Base-by-base conservation (phyloP, 2,113 vertebrate species). In the Gambusia holbrooki region DNA sequence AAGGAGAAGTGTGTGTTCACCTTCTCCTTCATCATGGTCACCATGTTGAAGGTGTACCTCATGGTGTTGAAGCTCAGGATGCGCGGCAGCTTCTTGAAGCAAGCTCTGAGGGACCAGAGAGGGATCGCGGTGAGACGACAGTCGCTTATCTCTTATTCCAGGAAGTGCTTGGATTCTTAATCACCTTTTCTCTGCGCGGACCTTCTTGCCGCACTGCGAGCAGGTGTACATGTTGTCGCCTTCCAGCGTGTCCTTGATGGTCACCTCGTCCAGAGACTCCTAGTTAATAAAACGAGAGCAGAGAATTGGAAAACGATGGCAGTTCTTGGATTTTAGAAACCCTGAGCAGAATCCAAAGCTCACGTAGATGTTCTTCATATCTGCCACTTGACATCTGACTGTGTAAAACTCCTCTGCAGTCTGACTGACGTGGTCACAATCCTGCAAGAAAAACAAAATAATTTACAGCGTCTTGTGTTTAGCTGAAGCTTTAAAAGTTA, bases 21-120 rank as follows among this genome's bases (percentile, higher is more conserved):
- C 85, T 99, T 99, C 82, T 99, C 98, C 93, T 99, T 99, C 98
- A 99, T 99, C 98, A 99, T 99, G 25, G 98, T 99, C 87, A 99
- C 98, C 98, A 99, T 99, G 94, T 99, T 99, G 94, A 99, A 99
- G 3, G 98, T 99, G 54, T 99, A 99, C 25, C 98, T 94, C 98
- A 99, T 99, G 77, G 98, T 99, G 95, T 99, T 99, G 91, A 99
- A 99, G 93, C 98, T 99, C 89, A 99, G 93, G 92, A 99, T 99
- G 45, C 96, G 95, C 27, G 98, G 98, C 62, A 99, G 95, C 93
- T 99, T 99, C 93, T 99, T 99, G 91, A 99, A 99, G 90, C 98
- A 99, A 0, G 98, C 98, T 84, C 98, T 91, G 82, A 1, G 14
- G 27, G n/a, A 17, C 5, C 32, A 29, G 62, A 60, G 4, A 0